Evolutionary conservation across 2,888 invertebrate genomes (phyloP).

Genomic region (Operophtera brumata): DNA sequence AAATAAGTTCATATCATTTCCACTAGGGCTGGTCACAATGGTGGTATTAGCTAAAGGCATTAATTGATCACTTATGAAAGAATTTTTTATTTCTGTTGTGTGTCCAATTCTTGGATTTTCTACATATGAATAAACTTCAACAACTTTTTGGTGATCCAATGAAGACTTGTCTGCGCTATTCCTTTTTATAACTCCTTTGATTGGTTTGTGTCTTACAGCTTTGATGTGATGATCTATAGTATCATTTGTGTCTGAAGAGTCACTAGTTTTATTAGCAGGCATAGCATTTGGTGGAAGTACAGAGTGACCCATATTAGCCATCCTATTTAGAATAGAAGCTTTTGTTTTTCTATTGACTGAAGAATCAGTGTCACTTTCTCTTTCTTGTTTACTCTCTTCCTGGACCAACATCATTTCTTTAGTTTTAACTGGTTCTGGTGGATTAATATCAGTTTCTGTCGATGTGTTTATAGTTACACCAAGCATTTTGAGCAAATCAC

Average conservation of each 20-base stretch:
- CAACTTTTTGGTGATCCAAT: conserved; percentile 34
- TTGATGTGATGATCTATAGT: conserved; percentile 43
- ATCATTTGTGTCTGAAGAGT: conserved; percentile 63
- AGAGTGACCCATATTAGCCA: conserved; percentile 72
- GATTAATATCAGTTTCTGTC: conserved; percentile 32
- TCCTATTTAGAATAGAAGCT: conserved; percentile 63
- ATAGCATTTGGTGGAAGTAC: conserved; percentile 54
- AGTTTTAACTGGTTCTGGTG: conserved; percentile 34
- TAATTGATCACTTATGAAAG: conserved; percentile 46
- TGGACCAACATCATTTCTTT: conserved; percentile 15
- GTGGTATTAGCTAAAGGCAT: conserved; percentile 48
- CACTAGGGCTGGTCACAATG: conserved; percentile 35
- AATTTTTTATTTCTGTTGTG: conserved; percentile 32
- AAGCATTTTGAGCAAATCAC: conserved; percentile 46
- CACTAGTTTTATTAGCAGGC: conserved; percentile 50
- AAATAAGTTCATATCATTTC: conserved; percentile 52
- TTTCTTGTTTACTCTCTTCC: conserved; percentile 33
- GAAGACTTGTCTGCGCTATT: conserved; percentile 40
- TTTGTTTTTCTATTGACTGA: conserved; percentile 61
- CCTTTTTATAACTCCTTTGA: conserved; percentile 46
- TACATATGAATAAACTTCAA: conserved; percentile 38
- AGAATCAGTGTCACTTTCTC: conserved; percentile 66
- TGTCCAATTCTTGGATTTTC: conserved; percentile 31
- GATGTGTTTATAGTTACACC: conserved; percentile 43
- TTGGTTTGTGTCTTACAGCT: conserved; percentile 53